These are phyloP conservation scores for Deilephila porcellus DNA, from an alignment of 2,888 invertebrate genomes.

Conservation along the genomic window DNA sequence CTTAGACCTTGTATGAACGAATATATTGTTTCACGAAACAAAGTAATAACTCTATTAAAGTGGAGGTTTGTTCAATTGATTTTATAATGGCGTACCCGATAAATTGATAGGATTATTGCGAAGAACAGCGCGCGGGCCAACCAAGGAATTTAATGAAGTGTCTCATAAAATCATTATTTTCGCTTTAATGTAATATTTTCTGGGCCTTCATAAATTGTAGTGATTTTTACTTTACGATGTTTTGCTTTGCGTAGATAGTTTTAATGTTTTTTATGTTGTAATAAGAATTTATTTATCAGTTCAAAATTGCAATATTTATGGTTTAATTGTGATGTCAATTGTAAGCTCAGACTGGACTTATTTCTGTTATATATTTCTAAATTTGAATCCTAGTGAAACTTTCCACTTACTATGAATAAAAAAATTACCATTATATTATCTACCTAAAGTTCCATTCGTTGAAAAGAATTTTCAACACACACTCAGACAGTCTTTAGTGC, in stretches of 20 bases:
- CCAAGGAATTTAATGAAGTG: conserved; percentile 14
- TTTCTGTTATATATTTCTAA: no score
- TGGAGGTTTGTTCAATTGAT: conserved; percentile 5
- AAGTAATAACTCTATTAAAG: conserved; percentile 1
- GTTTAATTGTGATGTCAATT: no score
- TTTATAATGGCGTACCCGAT: conserved; percentile 39
- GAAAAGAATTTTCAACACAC: no score
- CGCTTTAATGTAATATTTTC: not conserved
- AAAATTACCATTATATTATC: no score
- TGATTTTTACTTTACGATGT: not conserved
- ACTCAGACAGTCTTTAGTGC: no score
- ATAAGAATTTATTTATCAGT: no score
- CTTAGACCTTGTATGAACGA: not conserved
- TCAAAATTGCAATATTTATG: no score
- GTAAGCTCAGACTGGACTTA: no score
- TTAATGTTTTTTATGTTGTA: not conserved
- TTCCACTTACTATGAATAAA: no score
- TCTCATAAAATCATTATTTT: not conserved
- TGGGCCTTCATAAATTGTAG: not conserved
- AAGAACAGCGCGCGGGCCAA: not conserved
- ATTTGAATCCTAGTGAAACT: no score
- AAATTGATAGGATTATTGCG: conserved; percentile 43
- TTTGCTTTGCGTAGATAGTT: not conserved
- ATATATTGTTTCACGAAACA: not conserved
- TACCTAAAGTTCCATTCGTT: no score